Conservation (phyloP, 2,113 vertebrate genomes). For the Chiloscyllium plagiosum region DNA sequence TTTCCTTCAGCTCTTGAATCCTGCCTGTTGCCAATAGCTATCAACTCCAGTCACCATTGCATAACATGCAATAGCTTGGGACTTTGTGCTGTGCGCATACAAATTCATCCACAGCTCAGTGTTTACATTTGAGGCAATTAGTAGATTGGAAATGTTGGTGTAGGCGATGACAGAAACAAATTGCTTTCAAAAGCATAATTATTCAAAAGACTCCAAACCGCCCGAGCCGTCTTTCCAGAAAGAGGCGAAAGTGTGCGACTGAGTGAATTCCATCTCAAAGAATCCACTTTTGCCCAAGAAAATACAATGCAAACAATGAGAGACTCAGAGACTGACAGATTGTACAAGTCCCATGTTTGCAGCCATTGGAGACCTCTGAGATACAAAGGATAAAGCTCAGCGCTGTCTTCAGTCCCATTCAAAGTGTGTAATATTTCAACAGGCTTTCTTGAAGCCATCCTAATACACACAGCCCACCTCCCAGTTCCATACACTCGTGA, state of each 20-base stretch:
- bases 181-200: not conserved
- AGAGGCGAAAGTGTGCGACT: not conserved
- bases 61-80: not conserved
- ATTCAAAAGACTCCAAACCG: not conserved
- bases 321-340: slow-evolving; percentile 46
- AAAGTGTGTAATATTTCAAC: slow-evolving; percentile 34
- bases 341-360: not conserved
- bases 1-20: not conserved
- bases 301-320: slow-evolving; percentile 39
- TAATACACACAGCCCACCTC: not conserved
- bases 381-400: slow-evolving; percentile 54
- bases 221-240: not conserved
- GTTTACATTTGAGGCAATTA: not conserved
- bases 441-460: not conserved
- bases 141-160: not conserved
- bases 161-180: not conserved
- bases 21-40: not conserved
- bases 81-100: not conserved
- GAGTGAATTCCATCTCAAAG: not conserved
- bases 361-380: slow-evolving; percentile 44
- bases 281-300: not conserved
- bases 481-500: not conserved
- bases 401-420: slow-evolving; percentile 56
- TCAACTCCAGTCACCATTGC: not conserved
- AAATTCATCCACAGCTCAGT: not conserved